Evolutionary conservation across 2,113 vertebrate genomes (phyloP), one percentile per base, ranked within the genome.

Genomic region (Nibea albiflora): DNA sequence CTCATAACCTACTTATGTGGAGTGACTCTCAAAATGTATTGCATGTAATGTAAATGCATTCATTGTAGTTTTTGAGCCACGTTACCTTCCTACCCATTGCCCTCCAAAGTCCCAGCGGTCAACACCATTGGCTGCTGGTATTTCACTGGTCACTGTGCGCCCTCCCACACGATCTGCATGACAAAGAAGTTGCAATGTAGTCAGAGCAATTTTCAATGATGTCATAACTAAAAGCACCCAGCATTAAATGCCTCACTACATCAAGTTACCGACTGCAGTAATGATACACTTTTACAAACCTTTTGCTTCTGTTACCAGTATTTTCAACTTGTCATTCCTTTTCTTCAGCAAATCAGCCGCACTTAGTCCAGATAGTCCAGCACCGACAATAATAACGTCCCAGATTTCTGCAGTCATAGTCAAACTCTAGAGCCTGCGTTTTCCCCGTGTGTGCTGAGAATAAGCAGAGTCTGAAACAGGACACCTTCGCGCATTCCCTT

Each of bases 41-140:
- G 24, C 24, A 26, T 26, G 24, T 26, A 26, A 26, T 26, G 24
- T 26, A 26, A 26, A 26, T 26, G 15, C 4, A 35, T 35, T 35
- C 8, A 35, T 2, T 39, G 26, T 31, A 69, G 19, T 54, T 70
- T 58, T 24, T 53, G 39, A 66, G 47, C 24, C 22, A 50, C 35
- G n/a, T 66, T 91, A 95, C 93, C 95, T 94, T 79, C 90, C 92
- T 2, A 95, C 93, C 95, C 95, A 95, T 77, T 95, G 95, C 0
- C 93, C 95, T 31, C 94, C 95, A 52, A 95, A 77, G 80, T 95
- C 95, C 95, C 95, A 95, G 26, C 17, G 28, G 61, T 94, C 94
- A 17, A 72, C 60, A 11, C 94, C 94, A 47, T 64, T 66, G 52
- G 92, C 89, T 49, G 92, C 94, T 5, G 93, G 93, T 42, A 95